Base-by-base conservation (phyloP, 2,113 vertebrate species). In the Heterocephalus glaber region DNA sequence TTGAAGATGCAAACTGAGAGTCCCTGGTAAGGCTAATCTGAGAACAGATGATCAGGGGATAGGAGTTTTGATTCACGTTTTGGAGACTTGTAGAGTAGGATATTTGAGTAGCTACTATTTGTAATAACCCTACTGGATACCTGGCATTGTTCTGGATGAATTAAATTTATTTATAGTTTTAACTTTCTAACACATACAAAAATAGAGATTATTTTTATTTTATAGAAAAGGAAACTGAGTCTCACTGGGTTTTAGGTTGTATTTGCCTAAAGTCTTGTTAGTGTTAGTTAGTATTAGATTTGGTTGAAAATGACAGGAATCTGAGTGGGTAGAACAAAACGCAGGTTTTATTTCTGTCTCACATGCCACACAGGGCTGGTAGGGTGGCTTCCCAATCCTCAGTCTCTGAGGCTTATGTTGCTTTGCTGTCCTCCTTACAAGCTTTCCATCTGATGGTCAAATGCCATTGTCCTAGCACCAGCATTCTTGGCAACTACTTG, bases 131-230 rank as follows among this genome's bases (percentile, higher is more conserved):
- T 61, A n/a, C 56, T 72, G 47, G 58, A 47, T 82, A 11, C 3
- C 54, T 87, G 61, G 61, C 7, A 92, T 79, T 93, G 54, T 70
- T 81, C 33, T 41, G 85, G 41, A 35, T 85, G 52, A 82, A 86
- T 93, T 86, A 81, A 91, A 76, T 35, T 47, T 83, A 82, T 84
- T 92, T 88, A 74, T 72, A 52, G 63, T 76, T 94, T 74, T 80
- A 94, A 84, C 17, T 74, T 86, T 74, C 47, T 49, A 88, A 85
- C 7, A 80, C 44, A 24, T 61, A 61, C 84, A 84, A 65, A 81
- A 85, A 56, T 66, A 68, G 38, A 20, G 49, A 41, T 82, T 86
- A 38, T 54, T 66, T 60, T 95, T 17, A 56, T 84, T 94, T 97
- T 90, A 30, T 63, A 52, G 17, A 52, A 81, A 24, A 82, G 47